Evolutionary conservation across 1,140 invertebrate genomes (phyloP), one percentile per base, ranked within the genome.

Genomic region (Cecropterus lyciades): DNA sequence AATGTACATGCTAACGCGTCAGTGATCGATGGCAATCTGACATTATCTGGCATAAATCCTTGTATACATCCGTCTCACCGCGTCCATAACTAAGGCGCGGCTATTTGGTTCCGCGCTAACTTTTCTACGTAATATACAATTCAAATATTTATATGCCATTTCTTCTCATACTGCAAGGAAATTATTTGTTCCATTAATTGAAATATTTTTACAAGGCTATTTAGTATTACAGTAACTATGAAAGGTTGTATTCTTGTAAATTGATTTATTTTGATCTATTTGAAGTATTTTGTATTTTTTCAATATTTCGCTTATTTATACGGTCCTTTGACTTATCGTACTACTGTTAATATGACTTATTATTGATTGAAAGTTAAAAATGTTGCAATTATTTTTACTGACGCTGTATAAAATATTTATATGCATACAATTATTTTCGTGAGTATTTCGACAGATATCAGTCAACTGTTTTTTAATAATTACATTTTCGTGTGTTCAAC

Each of bases 201-300:
- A 33, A 33, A 33, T 53, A 16, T 17, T 1, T 37, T 65, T 20
- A 53, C 9, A 51, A 24, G 40, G 24, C 51, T 56, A 17, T 57
- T 55, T 55, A 53, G 43, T 46, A 42, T 45, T 56, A 60, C 40
- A 52, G 10, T 15, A 6, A 37, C 30, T 53, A 33, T 53, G 14
- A 37, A 53, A 53, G 51, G 51, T 53, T 53, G 51, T 53, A 53
- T 37, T 53, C 17, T 53, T 37, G 51, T 33, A 37, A 10, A 15
- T 40, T 33, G 30, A 3, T 17, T 49, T 37, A 11, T 49, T 9
- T 49, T 42, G 20, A 42, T 63, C 20, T 14, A 52, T 53, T 52
- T 64, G n/a, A 43, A 24, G 24, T 20, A 43, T 52, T 27, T 24
- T 48, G 45, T 48, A 48, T 48, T 16, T 48, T 45, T 49, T 24